Evolutionary conservation across 2,888 invertebrate species (phyloP), one percentile per base, ranked within the genome.

Genomic region (Rapana venosa): DNA sequence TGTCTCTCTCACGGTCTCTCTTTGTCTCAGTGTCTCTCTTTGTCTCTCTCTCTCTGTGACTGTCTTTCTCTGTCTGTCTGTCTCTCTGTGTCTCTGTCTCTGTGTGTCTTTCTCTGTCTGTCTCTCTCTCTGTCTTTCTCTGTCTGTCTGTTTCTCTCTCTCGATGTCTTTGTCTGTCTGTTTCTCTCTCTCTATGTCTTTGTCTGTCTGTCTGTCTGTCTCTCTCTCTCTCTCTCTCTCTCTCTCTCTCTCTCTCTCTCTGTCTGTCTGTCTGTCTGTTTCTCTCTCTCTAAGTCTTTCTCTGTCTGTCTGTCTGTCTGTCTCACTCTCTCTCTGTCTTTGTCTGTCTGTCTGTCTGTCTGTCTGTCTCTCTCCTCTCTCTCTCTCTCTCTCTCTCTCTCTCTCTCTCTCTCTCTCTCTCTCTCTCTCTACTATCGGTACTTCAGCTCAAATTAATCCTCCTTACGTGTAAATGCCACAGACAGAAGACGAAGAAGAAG

Each of bases 321-420:
- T 77, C 77, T 77, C 84, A 66, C 83, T 47, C 30, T 88, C 88
- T 58, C 36, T 84, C 84, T 84, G 35, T 84, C 66, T 88, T 66
- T 84, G 66, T 84, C 66, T 88, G 22, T 84, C 88, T 74, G 11
- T 74, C 74, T n/a, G 26, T 74, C 74, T 74, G 26, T 74, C 74
- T 74, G 26, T 74, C 74, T 74, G 26, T 74, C 70, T 88, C 56
- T 56, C 35, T 56, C 17, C 30, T 32, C 77, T 32, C 32, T 5
- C 77, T 22, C 56, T 61, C 26, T 85, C 74, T 70, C 74, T n/a
- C 36, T 85, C 35, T 66, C 70, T 84, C 58, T 56, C 47, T 84
- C 36, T 26, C 47, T 84, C 84, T 58, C 66, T 83, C 83, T 22
- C 83, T 81, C 32, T 61, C 56, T 83, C 77, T 32, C 77, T 32